A percentile compares a stretch with the other conserved stretches of the same genome.
Conservation (phyloP, 2,797 vertebrate genomes). For the Enteromius argenteus region DNA sequence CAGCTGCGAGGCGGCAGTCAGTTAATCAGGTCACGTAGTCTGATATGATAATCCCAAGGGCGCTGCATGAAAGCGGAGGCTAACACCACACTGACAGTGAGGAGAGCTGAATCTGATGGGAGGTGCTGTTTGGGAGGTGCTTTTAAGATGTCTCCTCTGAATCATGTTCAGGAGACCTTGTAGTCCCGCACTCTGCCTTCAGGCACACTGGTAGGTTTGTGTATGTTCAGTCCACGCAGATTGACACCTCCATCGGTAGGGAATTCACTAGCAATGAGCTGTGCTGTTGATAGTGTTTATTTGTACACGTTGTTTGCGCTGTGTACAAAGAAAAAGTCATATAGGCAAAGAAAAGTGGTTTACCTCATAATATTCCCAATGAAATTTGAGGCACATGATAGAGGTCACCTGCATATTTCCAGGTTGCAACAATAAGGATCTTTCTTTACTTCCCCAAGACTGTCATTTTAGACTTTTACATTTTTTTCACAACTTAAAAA, state of each 20-base stretch:
- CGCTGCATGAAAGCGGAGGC: conserved; percentile 55
- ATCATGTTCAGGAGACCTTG: conserved; percentile 25
- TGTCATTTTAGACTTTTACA: too few relatives aligned
- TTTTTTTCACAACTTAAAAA: not conserved
- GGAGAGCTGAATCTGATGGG: conserved; percentile 31
- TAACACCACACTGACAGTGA: conserved; percentile 47
- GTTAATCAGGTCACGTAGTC: conserved; percentile 60
- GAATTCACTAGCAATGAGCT: not conserved
- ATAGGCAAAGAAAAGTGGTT: not conserved
- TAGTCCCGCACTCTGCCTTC: conserved; percentile 22
- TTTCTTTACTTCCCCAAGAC: not conserved
- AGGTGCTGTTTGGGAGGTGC: conserved; percentile 15
- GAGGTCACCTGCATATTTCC: not conserved
- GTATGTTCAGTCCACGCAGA: not conserved
- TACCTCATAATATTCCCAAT: not conserved
- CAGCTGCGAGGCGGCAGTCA: conserved; percentile 34
- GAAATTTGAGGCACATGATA: not conserved
- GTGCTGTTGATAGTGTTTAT: conserved; percentile 9
- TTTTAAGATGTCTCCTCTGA: conserved; percentile 48
- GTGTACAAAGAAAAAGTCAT: not conserved
- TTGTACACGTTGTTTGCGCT: not conserved
- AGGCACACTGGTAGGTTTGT: conserved; percentile 1
- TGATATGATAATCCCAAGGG: conserved; percentile 59
- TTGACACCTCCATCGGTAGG: not conserved
- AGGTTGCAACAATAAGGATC: not conserved